phyloP scores from a whole-genome alignment of 1,140 invertebrate species.

The Scaptomyza pallida region DNA sequence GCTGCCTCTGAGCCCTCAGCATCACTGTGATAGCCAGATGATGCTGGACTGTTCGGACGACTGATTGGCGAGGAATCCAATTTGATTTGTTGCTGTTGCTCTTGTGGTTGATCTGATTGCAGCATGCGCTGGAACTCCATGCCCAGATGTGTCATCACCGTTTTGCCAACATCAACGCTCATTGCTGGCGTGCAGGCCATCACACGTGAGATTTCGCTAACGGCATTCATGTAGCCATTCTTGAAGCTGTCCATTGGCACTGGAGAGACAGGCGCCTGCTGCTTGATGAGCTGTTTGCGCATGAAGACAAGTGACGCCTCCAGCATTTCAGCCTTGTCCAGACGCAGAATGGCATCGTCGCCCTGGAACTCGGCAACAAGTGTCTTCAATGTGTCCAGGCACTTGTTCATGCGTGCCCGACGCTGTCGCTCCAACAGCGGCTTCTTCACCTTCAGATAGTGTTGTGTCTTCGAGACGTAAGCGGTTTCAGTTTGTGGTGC shows the following conservation, averaged over 20 bases:
- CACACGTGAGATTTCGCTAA: slow-evolving; percentile 95
- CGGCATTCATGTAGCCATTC: slow-evolving; percentile 96
- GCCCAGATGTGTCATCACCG: slow-evolving; percentile 94
- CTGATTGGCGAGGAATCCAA: slow-evolving; percentile 37
- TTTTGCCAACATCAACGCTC: slow-evolving; percentile 92
- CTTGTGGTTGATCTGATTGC: slow-evolving; percentile 53
- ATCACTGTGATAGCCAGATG: slow-evolving; percentile 81
- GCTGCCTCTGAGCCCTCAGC: slow-evolving; percentile 57
- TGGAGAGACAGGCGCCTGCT: slow-evolving; percentile 84
- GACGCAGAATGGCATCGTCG: slow-evolving; percentile 94
- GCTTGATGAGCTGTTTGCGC: slow-evolving; percentile 84
- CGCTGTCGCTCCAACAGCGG: slow-evolving; percentile 97
- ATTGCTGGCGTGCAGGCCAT: slow-evolving; percentile 92
- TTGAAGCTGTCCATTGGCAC: slow-evolving; percentile 89
- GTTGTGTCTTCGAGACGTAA: slow-evolving; percentile 91
- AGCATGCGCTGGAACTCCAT: slow-evolving; percentile 90
- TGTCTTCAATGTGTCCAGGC: slow-evolving; percentile 96
- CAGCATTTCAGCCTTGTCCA: slow-evolving; percentile 98
- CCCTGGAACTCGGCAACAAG: slow-evolving; percentile 95
- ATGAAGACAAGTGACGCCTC: slow-evolving; percentile 95
- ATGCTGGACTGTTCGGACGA: slow-evolving; percentile 72
- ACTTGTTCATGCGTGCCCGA: slow-evolving; percentile 96
- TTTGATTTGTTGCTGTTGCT: slow-evolving; percentile 42
- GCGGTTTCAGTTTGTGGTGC: slow-evolving; percentile 59
- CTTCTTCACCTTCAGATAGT: slow-evolving; percentile 97